Evolutionary conservation across 53 echinoderm and acorn worm species (phyloP), one percentile per base, ranked within the genome.

Genomic region (Holothuria leucospilota): DNA sequence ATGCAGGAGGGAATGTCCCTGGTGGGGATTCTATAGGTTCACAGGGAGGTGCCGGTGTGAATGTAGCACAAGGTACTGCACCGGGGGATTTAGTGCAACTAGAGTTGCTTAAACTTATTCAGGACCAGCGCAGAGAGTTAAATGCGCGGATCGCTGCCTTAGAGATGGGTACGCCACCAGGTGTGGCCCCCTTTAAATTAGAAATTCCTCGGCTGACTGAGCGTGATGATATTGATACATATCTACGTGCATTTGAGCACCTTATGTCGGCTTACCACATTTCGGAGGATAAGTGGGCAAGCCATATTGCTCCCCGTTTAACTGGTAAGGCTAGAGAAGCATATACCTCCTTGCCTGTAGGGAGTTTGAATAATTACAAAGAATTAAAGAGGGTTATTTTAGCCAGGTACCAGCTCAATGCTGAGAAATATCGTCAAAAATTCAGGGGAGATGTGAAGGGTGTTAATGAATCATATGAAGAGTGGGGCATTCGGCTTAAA

Each of bases 271-370:
- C 73, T 39, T 34, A 72, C 21, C 20, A 41, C 42, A 41, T 72
- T 20, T 21, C 29, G 29, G 30, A 64, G 61, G 29, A 34, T 39
- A 26, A 23, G 38, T 72, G 73, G 73, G 28, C 73, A 34, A 21
- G 42, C 21, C 42, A 39, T 21, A 34, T 72, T 34, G 29, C 73
- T 13, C 73, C 73, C 21, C 38, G 73, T 28, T 41, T 72, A 21
- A 39, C 29, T 11, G 12, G 23, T 18, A 68, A 68, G 69, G 69
- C 16, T 12, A 68, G 69, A 68, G 69, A 68, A 18, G 25, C 69
- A 14, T 18, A 72, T 72, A 41, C 73, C 21, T 66, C 67, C 28
- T 66, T 21, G 28, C 67, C 67, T 66, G 67, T 72, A 30, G 42
- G 21, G 2, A 72, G 39, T 72, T n/a, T n/a, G n/a, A n/a, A n/a